phyloP scores from a whole-genome alignment of 2,113 vertebrate species.

The Xenopus laevis region DNA sequence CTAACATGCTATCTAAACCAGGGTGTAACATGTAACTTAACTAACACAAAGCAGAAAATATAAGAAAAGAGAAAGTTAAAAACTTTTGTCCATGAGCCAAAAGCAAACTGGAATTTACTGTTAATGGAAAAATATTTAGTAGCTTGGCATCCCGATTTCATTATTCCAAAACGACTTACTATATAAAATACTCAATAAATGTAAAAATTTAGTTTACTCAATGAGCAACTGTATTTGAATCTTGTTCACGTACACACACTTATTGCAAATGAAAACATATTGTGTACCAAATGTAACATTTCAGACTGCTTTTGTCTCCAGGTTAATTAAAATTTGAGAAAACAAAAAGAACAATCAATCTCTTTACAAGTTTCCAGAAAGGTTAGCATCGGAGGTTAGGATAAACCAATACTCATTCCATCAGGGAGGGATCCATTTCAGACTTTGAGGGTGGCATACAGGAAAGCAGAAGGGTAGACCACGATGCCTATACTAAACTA shows the following conservation, averaged over 20 bases:
- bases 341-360: conserved; percentile 15
- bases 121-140: too few species aligned
- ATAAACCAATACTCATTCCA: conserved; percentile 32
- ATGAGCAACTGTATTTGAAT: background rate
- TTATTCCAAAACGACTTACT: too few species aligned
- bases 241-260: background rate
- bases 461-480: conserved; percentile 50
- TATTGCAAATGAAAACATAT: background rate
- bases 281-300: conserved; percentile 32
- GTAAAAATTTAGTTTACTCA: background rate
- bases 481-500: conserved; percentile 79
- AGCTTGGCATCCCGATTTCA: too few species aligned
- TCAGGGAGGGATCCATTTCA: conserved; percentile 18
- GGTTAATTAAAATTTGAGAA: conserved; percentile 7
- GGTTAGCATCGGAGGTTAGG: background rate
- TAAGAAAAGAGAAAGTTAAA: conserved; percentile 40
- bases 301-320: conserved; percentile 47
- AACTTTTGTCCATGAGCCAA: conserved; percentile 36
- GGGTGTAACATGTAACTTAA: conserved; percentile 16
- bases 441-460: conserved; percentile 43
- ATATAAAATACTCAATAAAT: background rate
- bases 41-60: conserved; percentile 13
- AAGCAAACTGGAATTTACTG: conserved; percentile 50
- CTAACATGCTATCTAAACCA: conserved; percentile 63
- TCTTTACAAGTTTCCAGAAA: background rate